Base-by-base conservation (phyloP, 2,797 vertebrate species). In the Myiotriccus ornatus region DNA sequence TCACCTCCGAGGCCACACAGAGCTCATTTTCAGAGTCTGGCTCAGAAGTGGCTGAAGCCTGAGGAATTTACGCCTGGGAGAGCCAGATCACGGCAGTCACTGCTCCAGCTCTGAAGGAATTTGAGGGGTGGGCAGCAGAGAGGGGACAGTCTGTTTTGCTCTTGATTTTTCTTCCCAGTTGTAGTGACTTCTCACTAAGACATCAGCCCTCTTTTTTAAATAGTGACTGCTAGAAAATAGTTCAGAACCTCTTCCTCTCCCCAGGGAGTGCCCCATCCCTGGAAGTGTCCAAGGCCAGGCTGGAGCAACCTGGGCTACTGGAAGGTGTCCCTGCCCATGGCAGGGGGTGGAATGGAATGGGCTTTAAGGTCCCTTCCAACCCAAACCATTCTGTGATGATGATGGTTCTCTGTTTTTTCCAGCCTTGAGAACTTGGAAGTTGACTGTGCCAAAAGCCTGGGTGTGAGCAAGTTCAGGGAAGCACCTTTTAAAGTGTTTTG, bases 271-370 rank as follows among this genome's bases (percentile, higher is more conserved):
- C n/a, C n/a, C n/a, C n/a, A n/a, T 59, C 59, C 52, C 34, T 80
- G 37, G 13, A 0, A 59, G 14, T 34, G n/a, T 0, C 32, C 68
- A 1, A 53, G 30, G 7, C 8, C 14, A 60, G 60, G 17, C 0
- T 67, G 46, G 69, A 53, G 21, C 34, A 19, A 0, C 30, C 21
- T 67, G 68, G 46, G 21, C 3, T 0, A 4, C 21, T 32, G 62
- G 30, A 0, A 68, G 12, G 10, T 32, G 62, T 55, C 47, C 30
- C 62, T 88, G 69, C 10, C 43, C 24, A 8, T 27, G 39, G 68
- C 24, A 52, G 19, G 21, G 5, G 16, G 0, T 28, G 28, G n/a
- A 1, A 74, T 1, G 6, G 14, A 18, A 8, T 68, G 25, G 16
- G 19, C 20, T 43, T 55, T 17, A 14, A 75, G 23, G 27, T 62